These are phyloP conservation scores for Aphidius gifuensis DNA, from an alignment of 1,140 invertebrate genomes.

Conservation along the genomic window DNA sequence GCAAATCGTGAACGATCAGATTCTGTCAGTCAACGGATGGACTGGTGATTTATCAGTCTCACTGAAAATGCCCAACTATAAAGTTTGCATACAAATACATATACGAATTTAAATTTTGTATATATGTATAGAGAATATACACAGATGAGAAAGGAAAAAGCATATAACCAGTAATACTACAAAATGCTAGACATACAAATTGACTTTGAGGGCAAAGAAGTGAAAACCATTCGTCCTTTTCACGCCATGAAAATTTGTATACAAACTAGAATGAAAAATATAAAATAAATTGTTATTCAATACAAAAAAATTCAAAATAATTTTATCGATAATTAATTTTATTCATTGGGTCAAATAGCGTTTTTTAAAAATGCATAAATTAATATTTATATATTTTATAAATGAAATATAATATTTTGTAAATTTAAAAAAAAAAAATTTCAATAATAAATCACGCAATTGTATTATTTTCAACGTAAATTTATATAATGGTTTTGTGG, in stretches of 20 bases:
- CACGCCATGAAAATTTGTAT: slow-evolving; percentile 2
- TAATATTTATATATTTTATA: too few relatives aligned
- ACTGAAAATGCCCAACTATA: slow-evolving; percentile 16
- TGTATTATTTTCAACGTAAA: too few relatives aligned
- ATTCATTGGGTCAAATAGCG: too few relatives aligned
- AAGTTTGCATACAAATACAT: slow-evolving; percentile 24
- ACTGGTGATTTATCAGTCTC: slow-evolving; percentile 33
- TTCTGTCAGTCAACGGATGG: slow-evolving; percentile 25
- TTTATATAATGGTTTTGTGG: too few relatives aligned
- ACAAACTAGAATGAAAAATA: not conserved
- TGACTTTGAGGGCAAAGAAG: not conserved
- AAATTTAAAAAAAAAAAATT: too few relatives aligned
- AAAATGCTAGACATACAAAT: not conserved
- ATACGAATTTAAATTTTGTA: slow-evolving; percentile 4
- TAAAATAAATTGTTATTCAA: not conserved
- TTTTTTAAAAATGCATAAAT: too few relatives aligned
- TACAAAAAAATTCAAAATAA: slow-evolving; percentile 19
- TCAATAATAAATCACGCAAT: too few relatives aligned
- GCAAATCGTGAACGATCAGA: slow-evolving; percentile 25
- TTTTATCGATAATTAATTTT: not conserved
- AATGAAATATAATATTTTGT: too few relatives aligned
- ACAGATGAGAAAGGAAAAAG: slow-evolving; percentile 1
- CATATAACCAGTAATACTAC: not conserved
- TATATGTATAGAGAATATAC: not conserved
- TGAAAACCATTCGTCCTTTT: slow-evolving; percentile 9